Conservation (phyloP, 2,797 vertebrate species). For the Eulemur rubriventer region DNA sequence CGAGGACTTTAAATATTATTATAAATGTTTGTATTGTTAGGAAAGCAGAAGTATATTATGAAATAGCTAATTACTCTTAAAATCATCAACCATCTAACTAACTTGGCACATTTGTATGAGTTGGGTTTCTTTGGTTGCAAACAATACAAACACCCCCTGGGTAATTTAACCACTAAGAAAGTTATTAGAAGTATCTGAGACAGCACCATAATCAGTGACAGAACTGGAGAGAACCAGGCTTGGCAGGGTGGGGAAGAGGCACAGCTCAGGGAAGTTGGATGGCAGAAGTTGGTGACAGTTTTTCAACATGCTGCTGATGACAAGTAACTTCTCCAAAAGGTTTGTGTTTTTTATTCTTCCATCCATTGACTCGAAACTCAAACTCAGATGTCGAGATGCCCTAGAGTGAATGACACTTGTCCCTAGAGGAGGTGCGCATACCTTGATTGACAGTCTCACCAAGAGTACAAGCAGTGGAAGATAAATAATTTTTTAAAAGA, state of each 20-base stretch:
- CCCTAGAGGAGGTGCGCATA: neutral
- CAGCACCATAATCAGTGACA: neutral
- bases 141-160: neutral
- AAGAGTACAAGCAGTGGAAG: neutral
- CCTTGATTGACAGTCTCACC: neutral
- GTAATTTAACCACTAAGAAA: neutral
- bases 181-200: neutral
- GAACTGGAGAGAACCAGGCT: neutral
- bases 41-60: neutral
- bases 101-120: neutral
- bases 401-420: neutral
- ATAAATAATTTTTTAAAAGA: neutral
- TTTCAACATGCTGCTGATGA: neutral
- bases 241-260: neutral
- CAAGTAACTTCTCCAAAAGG: neutral
- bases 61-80: neutral
- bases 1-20: constrained; percentile 2
- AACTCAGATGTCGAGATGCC: neutral
- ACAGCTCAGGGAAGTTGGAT: neutral
- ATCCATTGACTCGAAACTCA: neutral
- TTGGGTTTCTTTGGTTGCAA: neutral
- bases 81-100: neutral
- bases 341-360: neutral
- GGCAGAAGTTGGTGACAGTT: neutral
- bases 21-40: neutral